Base-by-base conservation (phyloP, 2,797 vertebrate genomes). In the Sebastes vulpes region DNA sequence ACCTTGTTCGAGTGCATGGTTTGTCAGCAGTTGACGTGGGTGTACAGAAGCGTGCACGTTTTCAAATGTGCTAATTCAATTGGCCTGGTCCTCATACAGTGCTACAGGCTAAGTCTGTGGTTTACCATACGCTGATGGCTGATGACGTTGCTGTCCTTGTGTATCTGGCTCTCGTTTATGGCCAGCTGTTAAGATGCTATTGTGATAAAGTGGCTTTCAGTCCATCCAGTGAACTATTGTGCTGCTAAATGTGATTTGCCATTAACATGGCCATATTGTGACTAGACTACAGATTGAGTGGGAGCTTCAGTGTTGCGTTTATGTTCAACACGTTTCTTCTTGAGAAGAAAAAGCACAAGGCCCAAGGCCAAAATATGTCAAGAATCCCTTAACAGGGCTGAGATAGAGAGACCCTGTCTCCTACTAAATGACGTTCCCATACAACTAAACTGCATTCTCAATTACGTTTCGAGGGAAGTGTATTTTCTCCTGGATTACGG, bases 1-100 rank as follows among this genome's bases (percentile, higher is more conserved):
- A 53, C 69, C 69, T 65, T 65, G 72, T 77, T 65, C 59, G 79
- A 85, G 72, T 56, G 57, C 48, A 18, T 72, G 54, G 61, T 65
- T 87, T 50, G 77, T 82, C 74, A 42, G 74, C 74, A 52, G 68
- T 26, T 63, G 48, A 77, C 56, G 65, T 83, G 65, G 59, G 57
- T 63, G 16, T 42, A 63, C 53, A 61, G 72, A 16, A 71, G 67
- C 21, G 28, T 23, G 31, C 72, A 57, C 26, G 6, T 66, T 84
- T 78, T 56, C 46, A 77, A 38, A 87, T 46, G 77, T 77, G 80
- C 79, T 89, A 57, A 92, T 92, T 83, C 31, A 83, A 88, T 88
- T 26, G 46, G 48, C 65, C 74, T 84, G 67, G 57, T 61, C 79
- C 61, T 77, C 59, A 25, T 63, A 0, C 3, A 50, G 48, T 50